Evolutionary conservation across 2,888 invertebrate species (phyloP).

Genomic region (Eristalis tenax): DNA sequence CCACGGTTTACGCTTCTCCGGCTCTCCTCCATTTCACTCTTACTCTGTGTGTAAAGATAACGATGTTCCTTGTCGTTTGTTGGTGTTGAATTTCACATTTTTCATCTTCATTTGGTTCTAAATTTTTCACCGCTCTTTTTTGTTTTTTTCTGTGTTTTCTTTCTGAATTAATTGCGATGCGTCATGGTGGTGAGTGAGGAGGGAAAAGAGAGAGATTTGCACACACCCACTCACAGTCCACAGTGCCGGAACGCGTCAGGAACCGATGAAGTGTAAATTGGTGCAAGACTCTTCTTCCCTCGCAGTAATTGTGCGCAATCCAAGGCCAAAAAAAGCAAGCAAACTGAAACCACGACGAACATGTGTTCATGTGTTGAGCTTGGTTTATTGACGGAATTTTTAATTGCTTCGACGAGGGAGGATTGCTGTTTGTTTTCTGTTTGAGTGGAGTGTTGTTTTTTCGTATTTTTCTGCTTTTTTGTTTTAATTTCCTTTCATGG

Average conservation of each 20-base stretch:
- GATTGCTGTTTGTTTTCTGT: slow-evolving; percentile 43
- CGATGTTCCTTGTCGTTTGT: slow-evolving; percentile 9
- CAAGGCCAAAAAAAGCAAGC: slow-evolving; percentile 35
- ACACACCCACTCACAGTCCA: neutral
- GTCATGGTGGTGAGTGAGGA: slow-evolving; percentile 21
- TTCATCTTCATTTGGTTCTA: slow-evolving; percentile 44
- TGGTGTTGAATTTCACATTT: slow-evolving; percentile 52
- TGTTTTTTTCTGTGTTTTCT: slow-evolving; percentile 12
- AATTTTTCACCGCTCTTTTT: slow-evolving; percentile 11
- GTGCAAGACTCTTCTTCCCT: slow-evolving; percentile 40
- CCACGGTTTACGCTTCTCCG: neutral
- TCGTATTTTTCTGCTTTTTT: neutral
- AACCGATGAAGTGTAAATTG: slow-evolving; percentile 67
- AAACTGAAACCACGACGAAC: neutral
- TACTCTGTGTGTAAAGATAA: slow-evolving; percentile 35
- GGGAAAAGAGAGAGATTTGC: neutral
- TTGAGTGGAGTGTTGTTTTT: slow-evolving; percentile 20
- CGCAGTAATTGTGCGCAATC: slow-evolving; percentile 51
- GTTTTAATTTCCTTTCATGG: neutral
- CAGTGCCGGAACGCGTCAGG: slow-evolving; percentile 16
- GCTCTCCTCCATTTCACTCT: neutral
- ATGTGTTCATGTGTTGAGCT: slow-evolving; percentile 23
- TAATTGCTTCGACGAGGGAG: slow-evolving; percentile 63
- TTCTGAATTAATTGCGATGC: slow-evolving; percentile 56
- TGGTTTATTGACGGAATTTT: slow-evolving; percentile 67